Conservation (phyloP, 1,140 invertebrate genomes). For the Hyposmocoma kahamanoa region DNA sequence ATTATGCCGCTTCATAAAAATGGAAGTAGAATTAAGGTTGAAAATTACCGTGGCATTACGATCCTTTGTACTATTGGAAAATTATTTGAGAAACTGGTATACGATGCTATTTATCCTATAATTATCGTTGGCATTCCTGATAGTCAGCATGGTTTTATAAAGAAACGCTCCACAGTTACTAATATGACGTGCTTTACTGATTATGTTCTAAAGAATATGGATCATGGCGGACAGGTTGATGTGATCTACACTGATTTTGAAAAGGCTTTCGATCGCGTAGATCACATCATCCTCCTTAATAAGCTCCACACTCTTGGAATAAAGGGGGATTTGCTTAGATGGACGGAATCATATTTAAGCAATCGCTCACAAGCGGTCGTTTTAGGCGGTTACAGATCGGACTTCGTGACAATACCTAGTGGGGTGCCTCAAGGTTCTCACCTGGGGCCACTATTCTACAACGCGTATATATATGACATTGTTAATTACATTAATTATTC, state of each 20-base stretch:
- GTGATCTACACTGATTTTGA: neutral
- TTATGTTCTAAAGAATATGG: neutral
- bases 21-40: neutral
- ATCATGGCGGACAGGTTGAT: neutral
- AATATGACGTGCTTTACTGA: neutral
- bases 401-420: neutral
- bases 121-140: neutral
- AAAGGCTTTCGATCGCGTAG: neutral
- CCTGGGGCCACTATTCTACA: neutral
- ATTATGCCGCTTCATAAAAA: neutral
- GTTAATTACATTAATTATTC: neutral
- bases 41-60: neutral
- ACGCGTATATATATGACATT: neutral
- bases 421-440: neutral
- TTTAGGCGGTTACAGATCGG: neutral
- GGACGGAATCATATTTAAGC: neutral
- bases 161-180: neutral
- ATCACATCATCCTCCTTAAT: neutral
- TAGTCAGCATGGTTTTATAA: conserved; percentile 1
- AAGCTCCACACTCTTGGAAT: neutral
- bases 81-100: neutral
- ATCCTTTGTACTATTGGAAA: neutral
- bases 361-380: neutral
- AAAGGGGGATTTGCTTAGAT: neutral
- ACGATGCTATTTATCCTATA: neutral